Percentiles rank a stretch among this genome's conserved stretches.
Evolutionary conservation across 2,888 invertebrate genomes (phyloP).

Genomic region (Drosophila robusta): DNA sequence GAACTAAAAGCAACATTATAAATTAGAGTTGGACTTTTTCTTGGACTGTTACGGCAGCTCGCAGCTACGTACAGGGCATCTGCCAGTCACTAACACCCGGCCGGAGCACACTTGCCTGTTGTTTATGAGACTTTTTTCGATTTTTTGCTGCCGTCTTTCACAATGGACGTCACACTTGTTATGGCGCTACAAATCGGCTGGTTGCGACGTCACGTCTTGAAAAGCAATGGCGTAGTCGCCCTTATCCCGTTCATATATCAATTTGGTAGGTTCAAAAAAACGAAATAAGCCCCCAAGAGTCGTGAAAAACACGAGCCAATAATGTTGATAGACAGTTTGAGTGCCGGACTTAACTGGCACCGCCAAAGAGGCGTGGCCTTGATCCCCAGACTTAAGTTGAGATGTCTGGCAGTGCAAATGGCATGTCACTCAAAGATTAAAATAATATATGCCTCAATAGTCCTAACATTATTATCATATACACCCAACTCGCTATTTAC

Average conservation of each 20-base stretch:
- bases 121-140: conserved; percentile 1
- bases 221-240: conserved; percentile 42
- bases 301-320: background rate
- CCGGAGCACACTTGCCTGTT: background rate
- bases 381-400: background rate
- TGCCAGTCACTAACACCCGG: background rate
- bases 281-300: conserved; percentile 11
- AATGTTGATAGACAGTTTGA: conserved; percentile 52
- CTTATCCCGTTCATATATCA: conserved; percentile 34
- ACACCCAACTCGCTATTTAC: no score
- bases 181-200: conserved; percentile 7
- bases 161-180: conserved; percentile 47
- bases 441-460: background rate
- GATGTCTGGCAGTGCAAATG: background rate
- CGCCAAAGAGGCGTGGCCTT: conserved; percentile 2
- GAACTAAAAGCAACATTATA: no score
- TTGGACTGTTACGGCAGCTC: no score
- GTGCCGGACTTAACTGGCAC: conserved; percentile 24
- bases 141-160: conserved; percentile 20
- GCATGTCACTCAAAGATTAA: conserved; percentile 7
- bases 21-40: no score
- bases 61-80: background rate
- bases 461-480: no score
- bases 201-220: conserved; percentile 40
- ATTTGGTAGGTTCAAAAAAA: background rate